Conservation (phyloP, 1,140 invertebrate genomes). For the fruit fly (Drosophila melanogaster) region Release_6_plus_ISO1_MT NC_004354.4:4347501-4348000, state of each 20-base stretch:
- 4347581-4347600: constrained; percentile 1
- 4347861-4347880: constrained; percentile 40
- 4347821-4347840: constrained; percentile 47
- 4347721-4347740: too few species aligned
- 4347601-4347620: constrained; percentile 8
- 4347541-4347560: not conserved
- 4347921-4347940: constrained; percentile 42
- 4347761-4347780: not conserved
- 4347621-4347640: constrained; percentile 27
- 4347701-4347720: not conserved
- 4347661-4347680: constrained; percentile 47
- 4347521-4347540: not conserved
- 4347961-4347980: too few species aligned
- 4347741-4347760: too few species aligned
- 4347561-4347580: constrained; percentile 6
- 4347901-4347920: constrained; percentile 30
- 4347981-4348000: not conserved
- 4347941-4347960: constrained; percentile 10
- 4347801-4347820: constrained; percentile 34
- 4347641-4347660: constrained; percentile 29
- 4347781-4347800: constrained; percentile 47
- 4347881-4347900: constrained; percentile 48
- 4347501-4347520: not conserved
- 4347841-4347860: constrained; percentile 46
- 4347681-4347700: constrained; percentile 47